A percentile compares a stretch with the other conserved stretches of the same genome.
Conservation (phyloP, 2,113 vertebrate genomes). For the Eurypyga helias region DNA sequence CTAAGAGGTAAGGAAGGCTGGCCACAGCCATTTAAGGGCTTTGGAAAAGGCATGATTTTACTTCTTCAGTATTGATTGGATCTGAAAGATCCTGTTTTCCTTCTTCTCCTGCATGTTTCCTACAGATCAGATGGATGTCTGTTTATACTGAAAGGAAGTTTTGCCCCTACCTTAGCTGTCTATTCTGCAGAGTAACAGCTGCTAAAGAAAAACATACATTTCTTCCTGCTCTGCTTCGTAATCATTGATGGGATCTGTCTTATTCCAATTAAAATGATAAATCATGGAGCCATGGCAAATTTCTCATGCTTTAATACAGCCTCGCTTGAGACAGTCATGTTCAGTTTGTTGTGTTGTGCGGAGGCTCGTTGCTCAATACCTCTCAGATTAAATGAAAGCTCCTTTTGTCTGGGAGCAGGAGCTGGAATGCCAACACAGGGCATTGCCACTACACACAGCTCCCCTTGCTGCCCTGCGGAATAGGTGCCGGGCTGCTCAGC, state of each 20-base stretch:
- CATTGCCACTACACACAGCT: not conserved
- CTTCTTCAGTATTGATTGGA: not conserved
- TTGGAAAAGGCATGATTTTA: slow-evolving; percentile 15
- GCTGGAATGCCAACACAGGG: not conserved
- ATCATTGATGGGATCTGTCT: not conserved
- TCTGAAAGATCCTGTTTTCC: not conserved
- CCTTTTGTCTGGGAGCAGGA: slow-evolving; percentile 1
- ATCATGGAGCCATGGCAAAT: not conserved
- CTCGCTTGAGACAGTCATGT: not conserved
- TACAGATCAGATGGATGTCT: not conserved
- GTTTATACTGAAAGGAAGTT: not conserved
- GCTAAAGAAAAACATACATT: not conserved
- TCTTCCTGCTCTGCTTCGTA: not conserved
- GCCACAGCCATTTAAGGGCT: not conserved
- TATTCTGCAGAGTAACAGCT: not conserved
- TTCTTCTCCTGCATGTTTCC: not conserved
- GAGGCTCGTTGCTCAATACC: not conserved
- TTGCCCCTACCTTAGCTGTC: not conserved
- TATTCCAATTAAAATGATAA: slow-evolving; percentile 41
- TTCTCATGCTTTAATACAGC: slow-evolving; percentile 1
- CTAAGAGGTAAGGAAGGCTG: not conserved
- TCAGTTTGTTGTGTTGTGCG: not conserved
- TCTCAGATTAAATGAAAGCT: slow-evolving; percentile 17
- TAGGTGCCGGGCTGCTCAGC: not conserved
- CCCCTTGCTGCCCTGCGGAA: not conserved